Conservation (phyloP, 2,113 vertebrate species). For the Alosa alosa region DNA sequence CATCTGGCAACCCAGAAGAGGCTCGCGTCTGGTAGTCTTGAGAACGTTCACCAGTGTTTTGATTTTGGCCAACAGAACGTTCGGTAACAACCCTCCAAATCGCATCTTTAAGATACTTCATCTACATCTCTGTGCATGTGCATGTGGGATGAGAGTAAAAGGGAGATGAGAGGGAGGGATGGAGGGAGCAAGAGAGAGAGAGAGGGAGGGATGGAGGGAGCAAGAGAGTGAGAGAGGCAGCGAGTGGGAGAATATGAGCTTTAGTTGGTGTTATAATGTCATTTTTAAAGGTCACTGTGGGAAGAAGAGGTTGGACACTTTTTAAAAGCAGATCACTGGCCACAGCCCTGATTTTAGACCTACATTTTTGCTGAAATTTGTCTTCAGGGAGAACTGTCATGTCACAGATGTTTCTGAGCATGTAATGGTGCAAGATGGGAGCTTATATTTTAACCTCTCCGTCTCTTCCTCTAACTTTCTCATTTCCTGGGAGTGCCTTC, state of each 20-base stretch:
- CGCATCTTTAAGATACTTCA: too few relatives aligned
- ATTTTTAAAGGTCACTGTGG: conserved; percentile 9
- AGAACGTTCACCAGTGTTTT: too few relatives aligned
- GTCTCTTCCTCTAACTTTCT: conserved; percentile 1
- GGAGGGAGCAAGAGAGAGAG: too few relatives aligned
- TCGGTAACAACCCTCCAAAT: too few relatives aligned
- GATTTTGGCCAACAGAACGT: too few relatives aligned
- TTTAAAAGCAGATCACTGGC: neutral
- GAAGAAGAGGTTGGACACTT: neutral
- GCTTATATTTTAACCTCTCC: neutral
- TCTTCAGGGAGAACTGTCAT: conserved; percentile 37
- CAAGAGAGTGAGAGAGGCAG: neutral
- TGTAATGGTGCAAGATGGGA: conserved; percentile 26
- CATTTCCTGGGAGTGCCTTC: neutral
- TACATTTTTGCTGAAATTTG: conserved; percentile 22
- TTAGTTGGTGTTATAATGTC: neutral
- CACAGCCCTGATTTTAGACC: conserved; percentile 13
- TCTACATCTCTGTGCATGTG: too few relatives aligned
- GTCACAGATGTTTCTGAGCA: conserved; percentile 35
- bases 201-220: neutral
- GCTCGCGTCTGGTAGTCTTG: too few relatives aligned
- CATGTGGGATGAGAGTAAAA: neutral
- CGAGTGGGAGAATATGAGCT: neutral
- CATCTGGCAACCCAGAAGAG: too few relatives aligned
- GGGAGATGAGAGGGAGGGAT: neutral